phyloP scores from a whole-genome alignment of 2,888 invertebrate genomes.

The Agrotis exclamationis region DNA sequence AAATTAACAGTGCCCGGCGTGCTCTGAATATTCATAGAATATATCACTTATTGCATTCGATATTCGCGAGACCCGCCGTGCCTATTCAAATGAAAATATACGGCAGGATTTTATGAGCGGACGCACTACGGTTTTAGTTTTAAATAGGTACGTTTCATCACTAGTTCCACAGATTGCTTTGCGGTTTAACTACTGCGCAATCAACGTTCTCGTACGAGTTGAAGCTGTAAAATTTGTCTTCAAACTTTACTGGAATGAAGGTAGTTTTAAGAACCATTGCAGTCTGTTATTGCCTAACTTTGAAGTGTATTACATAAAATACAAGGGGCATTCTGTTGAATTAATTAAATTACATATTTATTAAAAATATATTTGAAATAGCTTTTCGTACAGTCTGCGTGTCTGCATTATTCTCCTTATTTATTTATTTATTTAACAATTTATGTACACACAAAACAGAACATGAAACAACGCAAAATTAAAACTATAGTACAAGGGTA shows the following conservation, averaged over 20 bases:
- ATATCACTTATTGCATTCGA: slow-evolving; percentile 58
- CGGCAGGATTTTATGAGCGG: slow-evolving; percentile 19
- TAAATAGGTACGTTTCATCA: slow-evolving; percentile 5
- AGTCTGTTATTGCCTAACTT: not conserved
- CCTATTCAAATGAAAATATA: slow-evolving; percentile 45
- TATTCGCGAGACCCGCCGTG: slow-evolving; percentile 36
- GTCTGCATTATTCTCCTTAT: not conserved
- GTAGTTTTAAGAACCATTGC: not conserved
- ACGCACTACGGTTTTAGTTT: slow-evolving; percentile 16
- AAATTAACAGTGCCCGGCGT: slow-evolving; percentile 55
- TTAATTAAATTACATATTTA: not conserved
- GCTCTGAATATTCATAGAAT: slow-evolving; percentile 69
- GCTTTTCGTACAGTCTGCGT: not conserved
- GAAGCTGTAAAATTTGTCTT: slow-evolving; percentile 4
- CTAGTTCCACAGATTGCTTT: slow-evolving; percentile 4
- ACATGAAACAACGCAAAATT: too few species aligned
- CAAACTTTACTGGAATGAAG: not conserved
- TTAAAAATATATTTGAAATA: not conserved
- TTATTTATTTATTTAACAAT: too few species aligned
- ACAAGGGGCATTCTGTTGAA: not conserved
- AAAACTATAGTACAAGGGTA: too few species aligned
- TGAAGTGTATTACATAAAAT: too few species aligned
- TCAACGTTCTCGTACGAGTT: not conserved
- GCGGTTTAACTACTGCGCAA: slow-evolving; percentile 15
- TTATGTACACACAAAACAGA: too few species aligned